Evolutionary conservation across 2,797 vertebrate genomes (phyloP), one percentile per base, ranked within the genome.

Genomic region (Podarcis lilfordi): DNA sequence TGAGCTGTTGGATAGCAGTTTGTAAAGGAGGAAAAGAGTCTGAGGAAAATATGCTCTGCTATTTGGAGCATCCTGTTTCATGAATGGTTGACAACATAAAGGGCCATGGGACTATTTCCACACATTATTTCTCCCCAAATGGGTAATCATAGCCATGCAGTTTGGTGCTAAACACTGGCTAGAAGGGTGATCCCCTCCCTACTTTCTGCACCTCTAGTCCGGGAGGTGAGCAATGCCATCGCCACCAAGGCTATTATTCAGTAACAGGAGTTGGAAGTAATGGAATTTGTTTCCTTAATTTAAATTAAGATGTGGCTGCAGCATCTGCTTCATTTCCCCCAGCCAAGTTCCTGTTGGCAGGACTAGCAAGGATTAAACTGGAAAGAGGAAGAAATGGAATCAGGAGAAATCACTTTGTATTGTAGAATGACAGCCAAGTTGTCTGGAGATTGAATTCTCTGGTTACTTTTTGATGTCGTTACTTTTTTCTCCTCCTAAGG

Each of bases 11-110:
- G 86, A 77, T 1, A 68, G 35, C 80, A 87, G 80, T 91, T 87
- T 80, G 55, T 71, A 87, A 89, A 72, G 75, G 43, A 45, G 21
- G 37, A 80, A 45, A 81, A 29, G 6, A 75, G 81, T 84, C 61
- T 89, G 80, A 91, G 74, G 43, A 85, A 19, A 88, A 90, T 11
- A 10, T 87, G 72, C 85, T 95, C 93, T 50, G 74, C 74, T 59
- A 85, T 64, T 76, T 32, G 9, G 8, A 23, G 40, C 59, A 43
- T 78, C 59, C 29, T 37, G 32, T 45, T 85, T 76, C 32, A 50
- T 32, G 61, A 78, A 79, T 69, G 19, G 3, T 35, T 61, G 86
- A 29, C 59, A 78, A 17, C 45, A 64, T 50, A 78, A 64, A 76
- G 11, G 66, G 1, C 15, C 27, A n/a, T 29, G 45, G 8, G 29